phyloP scores from a whole-genome alignment of 2,113 vertebrate genomes.

The Rattus norvegicus region DNA sequence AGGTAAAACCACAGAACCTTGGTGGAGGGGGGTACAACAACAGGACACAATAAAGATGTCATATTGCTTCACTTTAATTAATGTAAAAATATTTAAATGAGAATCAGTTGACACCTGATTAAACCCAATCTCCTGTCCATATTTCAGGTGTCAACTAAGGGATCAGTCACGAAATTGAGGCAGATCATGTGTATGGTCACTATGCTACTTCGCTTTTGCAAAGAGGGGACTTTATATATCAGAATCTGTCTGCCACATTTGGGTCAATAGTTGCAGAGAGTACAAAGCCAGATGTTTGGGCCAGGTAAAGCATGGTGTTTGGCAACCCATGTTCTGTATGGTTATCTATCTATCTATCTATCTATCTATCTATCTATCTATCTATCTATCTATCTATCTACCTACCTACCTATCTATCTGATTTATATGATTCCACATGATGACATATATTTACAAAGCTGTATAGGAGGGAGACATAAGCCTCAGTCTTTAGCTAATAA shows the following conservation, averaged over 20 bases:
- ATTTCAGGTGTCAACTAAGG: not conserved
- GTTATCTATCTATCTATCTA: not conserved
- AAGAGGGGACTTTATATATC: conserved; percentile 4
- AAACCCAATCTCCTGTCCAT: conserved; percentile 19
- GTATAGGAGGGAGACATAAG: not conserved
- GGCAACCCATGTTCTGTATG: not conserved
- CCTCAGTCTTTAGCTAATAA: not conserved
- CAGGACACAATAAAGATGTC: not conserved
- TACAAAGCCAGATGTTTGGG: not conserved
- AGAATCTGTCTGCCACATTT: not conserved
- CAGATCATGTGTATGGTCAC: not conserved
- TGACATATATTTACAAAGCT: not conserved
- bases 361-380: too few relatives aligned
- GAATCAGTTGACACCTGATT: conserved; percentile 44
- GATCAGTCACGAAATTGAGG: not conserved
- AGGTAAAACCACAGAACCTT: not conserved
- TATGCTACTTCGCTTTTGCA: not conserved
- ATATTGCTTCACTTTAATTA: not conserved
- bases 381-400: too few relatives aligned
- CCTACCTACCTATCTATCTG: too few relatives aligned
- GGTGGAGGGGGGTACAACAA: not conserved
- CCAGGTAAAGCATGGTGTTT: not conserved
- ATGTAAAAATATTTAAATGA: conserved; percentile 13
- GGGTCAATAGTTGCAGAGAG: not conserved
- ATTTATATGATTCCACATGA: not conserved